phyloP scores from a whole-genome alignment of 2,797 vertebrate species.

The Acanthurus tractus region DNA sequence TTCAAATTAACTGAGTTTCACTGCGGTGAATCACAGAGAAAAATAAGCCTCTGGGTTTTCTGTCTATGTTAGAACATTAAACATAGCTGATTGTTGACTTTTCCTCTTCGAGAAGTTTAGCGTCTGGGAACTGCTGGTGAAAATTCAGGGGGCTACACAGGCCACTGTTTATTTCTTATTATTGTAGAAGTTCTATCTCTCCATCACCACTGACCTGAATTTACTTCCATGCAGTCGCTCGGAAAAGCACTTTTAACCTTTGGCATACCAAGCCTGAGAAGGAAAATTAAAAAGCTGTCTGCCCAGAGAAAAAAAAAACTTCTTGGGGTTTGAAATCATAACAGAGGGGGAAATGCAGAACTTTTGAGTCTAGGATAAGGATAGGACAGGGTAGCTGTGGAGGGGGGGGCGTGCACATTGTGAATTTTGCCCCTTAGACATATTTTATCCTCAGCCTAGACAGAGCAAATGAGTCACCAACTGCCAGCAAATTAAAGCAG shows the following conservation, averaged over 20 bases:
- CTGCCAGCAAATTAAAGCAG: slow-evolving; percentile 34
- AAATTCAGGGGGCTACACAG: slow-evolving; percentile 18
- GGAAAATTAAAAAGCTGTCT: slow-evolving; percentile 70
- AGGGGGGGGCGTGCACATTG: neutral
- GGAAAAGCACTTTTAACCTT: slow-evolving; percentile 55
- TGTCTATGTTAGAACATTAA: slow-evolving; percentile 34
- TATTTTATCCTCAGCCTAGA: slow-evolving; percentile 43
- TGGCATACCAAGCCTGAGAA: slow-evolving; percentile 40
- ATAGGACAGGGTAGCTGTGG: neutral
- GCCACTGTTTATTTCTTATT: slow-evolving; percentile 54
- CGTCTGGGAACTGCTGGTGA: slow-evolving; percentile 43
- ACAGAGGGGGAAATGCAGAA: slow-evolving; percentile 29
- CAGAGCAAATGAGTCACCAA: slow-evolving; percentile 52
- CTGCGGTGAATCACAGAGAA: slow-evolving; percentile 25
- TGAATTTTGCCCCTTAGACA: slow-evolving; percentile 19
- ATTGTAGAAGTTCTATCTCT: slow-evolving; percentile 33
- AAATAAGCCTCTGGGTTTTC: slow-evolving; percentile 14
- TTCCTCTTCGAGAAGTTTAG: slow-evolving; percentile 41
- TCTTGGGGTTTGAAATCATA: slow-evolving; percentile 49
- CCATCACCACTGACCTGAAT: slow-evolving; percentile 31
- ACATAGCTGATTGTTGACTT: slow-evolving; percentile 43
- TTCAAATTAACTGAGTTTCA: slow-evolving; percentile 18
- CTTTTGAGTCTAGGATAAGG: slow-evolving; percentile 2
- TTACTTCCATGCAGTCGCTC: slow-evolving; percentile 30
- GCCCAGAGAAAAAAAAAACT: slow-evolving; percentile 13